Evolutionary conservation across 2,888 invertebrate genomes (phyloP), one percentile per base, ranked within the genome.

Genomic region (Germaria angustata): DNA sequence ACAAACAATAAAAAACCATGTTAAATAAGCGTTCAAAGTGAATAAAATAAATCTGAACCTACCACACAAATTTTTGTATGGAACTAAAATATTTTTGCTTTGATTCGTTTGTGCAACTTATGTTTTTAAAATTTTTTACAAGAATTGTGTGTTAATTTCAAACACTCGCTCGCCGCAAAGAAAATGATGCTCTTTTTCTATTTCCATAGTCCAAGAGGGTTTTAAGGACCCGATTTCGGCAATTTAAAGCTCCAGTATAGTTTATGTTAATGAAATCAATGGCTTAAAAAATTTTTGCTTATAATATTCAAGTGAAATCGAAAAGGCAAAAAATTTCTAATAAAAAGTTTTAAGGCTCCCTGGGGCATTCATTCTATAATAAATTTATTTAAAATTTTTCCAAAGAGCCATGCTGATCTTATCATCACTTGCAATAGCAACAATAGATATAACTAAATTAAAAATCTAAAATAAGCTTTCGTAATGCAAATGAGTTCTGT

Each of bases 1-100:
- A 17, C 34, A 78, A 66, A 41, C 66, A 69, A 51, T 34, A 59
- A 66, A 63, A 71, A 65, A 17, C 1, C 28, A 68, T n/a, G 39
- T 59, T 66, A 51, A 49, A 68, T 41, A 59, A 22, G 17, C 41
- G 49, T 76, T 68, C 32, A 77, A 68, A 13, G 39, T 20, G 39
- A 49, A 68, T 9, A 59, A 77, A 36, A 80, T 63, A 68, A 80
- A 75, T 24, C 68, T 68, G 66, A 63, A 69, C 68, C 80, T 59
- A 65, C 65, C 65, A 24, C 34, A 75, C 63, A 53, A 22, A 34
- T 68, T 11, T 17, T 34, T 13, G 28, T 9, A 7, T 11, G 51
- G 24, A 68, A 41, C 8, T 9, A 34, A 44, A 17, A 17, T 41
- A 53, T 36, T 3, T 55, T 34, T 7, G 34, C 2, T 49, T 49